Base-by-base conservation (phyloP, 2,113 vertebrate genomes). In the Riparia riparia region DNA sequence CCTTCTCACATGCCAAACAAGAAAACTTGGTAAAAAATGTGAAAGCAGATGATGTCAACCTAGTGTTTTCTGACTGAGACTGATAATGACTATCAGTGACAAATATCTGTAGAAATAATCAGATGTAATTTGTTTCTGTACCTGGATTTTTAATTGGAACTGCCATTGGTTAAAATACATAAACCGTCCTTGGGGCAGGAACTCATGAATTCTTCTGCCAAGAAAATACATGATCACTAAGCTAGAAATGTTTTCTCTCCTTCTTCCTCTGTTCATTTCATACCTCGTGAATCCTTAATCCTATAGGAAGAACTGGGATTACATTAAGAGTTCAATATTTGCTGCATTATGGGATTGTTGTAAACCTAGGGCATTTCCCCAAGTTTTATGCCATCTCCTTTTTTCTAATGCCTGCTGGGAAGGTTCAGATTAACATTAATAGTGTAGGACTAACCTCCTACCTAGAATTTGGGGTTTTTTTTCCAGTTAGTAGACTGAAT, bases 81-180 rank as follows among this genome's bases (percentile, higher is more conserved):
- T 86, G 80, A 90, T 92, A 49, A 28, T 86, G 51, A 71, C 69
- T 78, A 44, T 71, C 29, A 73, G 53, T 71, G 69, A 82, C 19
- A 92, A 94, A 92, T 94, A 83, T 60, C 65, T 60, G 76, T 42
- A 70, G 58, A 93, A 91, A 53, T 53, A 16, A 94, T 70, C 79
- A 93, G 49, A 82, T 56, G n/a, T n/a, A 60, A 86, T 94, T 89
- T 92, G 64, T 93, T 93, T 90, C 79, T 74, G 44, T 83, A 37
- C 44, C 83, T 81, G 77, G 47, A 63, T 64, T 78, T 94, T 95
- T 89, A 51, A 76, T 49, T 89, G 51, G 89, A 95, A 78, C 25
- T 71, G 77, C 57, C 69, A 61, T 49, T 49, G 25, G 53, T 86
- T 89, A 91, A 93, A 95, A 79, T 24, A 57, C 53, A 82, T 78